These are phyloP conservation scores for Glomeris maerens DNA, from an alignment of 1,140 invertebrate genomes.

Conservation along the genomic window DNA sequence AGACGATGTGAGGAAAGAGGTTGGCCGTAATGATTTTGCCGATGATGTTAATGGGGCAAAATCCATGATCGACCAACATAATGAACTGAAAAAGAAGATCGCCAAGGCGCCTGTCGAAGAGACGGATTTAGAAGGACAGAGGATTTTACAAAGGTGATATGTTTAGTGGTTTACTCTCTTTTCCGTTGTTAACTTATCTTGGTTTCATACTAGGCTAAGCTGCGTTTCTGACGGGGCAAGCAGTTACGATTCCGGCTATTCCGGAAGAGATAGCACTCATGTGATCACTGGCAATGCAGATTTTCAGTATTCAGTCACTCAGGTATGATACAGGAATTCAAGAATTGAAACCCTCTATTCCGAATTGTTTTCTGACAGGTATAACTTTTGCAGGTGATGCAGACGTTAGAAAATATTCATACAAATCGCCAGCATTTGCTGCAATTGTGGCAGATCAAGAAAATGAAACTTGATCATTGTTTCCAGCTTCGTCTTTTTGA, in stretches of 20 bases:
- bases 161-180: conserved; percentile 3
- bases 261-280: conserved; percentile 40
- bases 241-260: conserved; percentile 40
- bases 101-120: conserved; percentile 84
- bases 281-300: conserved; percentile 53
- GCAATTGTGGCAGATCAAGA: conserved; percentile 86
- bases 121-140: conserved; percentile 57
- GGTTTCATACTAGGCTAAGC: conserved; percentile 25
- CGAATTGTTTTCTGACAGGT: neutral
- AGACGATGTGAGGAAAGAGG: conserved; percentile 63
- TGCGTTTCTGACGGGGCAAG: conserved; percentile 24
- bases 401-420: conserved; percentile 66
- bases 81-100: conserved; percentile 86
- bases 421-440: conserved; percentile 75
- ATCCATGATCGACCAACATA: conserved; percentile 78
- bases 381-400: conserved; percentile 41
- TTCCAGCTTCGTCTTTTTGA: conserved; percentile 89
- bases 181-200: conserved; percentile 1
- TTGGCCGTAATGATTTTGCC: conserved; percentile 76
- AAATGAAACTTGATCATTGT: conserved; percentile 83
- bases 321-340: conserved; percentile 40
- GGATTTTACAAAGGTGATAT: conserved; percentile 45
- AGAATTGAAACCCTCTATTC: neutral
- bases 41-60: conserved; percentile 82
- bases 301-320: conserved; percentile 35